A percentile compares a stretch with the other conserved stretches of the same genome.
These are phyloP conservation scores for Drosophila sulfurigaster DNA, from an alignment of 1,140 invertebrate genomes.

Conservation along the genomic window DNA sequence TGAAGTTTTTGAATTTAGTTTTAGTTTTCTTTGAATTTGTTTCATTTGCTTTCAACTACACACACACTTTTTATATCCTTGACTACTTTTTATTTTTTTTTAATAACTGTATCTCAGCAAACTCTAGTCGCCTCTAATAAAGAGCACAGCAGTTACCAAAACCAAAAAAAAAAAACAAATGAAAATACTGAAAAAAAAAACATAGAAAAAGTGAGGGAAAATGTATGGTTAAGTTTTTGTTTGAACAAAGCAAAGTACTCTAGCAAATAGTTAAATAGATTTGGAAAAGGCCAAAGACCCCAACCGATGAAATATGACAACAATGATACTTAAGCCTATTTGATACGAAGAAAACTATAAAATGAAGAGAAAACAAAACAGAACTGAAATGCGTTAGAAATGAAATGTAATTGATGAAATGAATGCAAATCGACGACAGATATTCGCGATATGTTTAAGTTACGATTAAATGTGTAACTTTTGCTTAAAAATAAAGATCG, in stretches of 20 bases:
- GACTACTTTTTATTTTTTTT: background rate
- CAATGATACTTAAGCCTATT: slow-evolving; percentile 61
- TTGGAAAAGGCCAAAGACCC: slow-evolving; percentile 49
- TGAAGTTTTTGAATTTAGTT: slow-evolving; percentile 12
- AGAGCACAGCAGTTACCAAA: slow-evolving; percentile 41
- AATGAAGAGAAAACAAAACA: slow-evolving; percentile 60
- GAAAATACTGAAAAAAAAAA: background rate
- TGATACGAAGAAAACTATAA: slow-evolving; percentile 38
- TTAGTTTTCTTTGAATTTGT: slow-evolving; percentile 1
- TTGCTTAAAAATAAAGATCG: slow-evolving; percentile 64
- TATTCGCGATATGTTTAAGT: slow-evolving; percentile 63
- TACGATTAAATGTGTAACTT: slow-evolving; percentile 59
- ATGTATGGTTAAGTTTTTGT: slow-evolving; percentile 70
- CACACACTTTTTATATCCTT: background rate
- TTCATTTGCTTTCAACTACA: slow-evolving; percentile 29
- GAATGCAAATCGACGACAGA: slow-evolving; percentile 43
- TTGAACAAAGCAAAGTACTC: slow-evolving; percentile 49
- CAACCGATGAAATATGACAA: slow-evolving; percentile 55
- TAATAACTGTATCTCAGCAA: slow-evolving; percentile 29
- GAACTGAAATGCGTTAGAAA: slow-evolving; percentile 68
- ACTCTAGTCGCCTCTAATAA: slow-evolving; percentile 57
- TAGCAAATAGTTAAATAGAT: slow-evolving; percentile 59
- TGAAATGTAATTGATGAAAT: slow-evolving; percentile 46
- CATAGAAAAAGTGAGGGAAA: slow-evolving; percentile 15
- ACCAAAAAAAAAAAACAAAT: background rate